phyloP scores from a whole-genome alignment of 2,113 vertebrate genomes.

The Gracilinanus agilis region DNA sequence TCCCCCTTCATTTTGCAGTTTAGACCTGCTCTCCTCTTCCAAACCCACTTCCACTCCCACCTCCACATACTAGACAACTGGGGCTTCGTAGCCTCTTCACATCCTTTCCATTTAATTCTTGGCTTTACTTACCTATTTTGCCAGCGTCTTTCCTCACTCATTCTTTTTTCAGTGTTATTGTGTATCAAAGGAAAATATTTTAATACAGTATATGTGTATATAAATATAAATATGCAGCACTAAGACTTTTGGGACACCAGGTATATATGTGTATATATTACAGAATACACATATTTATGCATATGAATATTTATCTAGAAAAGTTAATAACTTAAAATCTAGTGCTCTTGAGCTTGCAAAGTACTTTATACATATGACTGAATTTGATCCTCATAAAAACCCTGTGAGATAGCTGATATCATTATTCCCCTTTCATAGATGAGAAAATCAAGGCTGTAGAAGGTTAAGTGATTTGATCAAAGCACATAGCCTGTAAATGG shows the following conservation, averaged over 20 bases:
- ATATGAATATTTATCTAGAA: neutral
- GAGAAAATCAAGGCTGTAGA: neutral
- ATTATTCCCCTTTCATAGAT: neutral
- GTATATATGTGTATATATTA: neutral
- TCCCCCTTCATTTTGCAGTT: neutral
- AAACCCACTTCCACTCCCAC: neutral
- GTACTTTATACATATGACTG: neutral
- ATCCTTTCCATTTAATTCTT: neutral
- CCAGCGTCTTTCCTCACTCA: neutral
- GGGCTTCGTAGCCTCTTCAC: neutral
- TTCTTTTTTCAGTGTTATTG: neutral
- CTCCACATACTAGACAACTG: neutral
- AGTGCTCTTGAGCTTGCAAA: neutral
- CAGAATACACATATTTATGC: neutral
- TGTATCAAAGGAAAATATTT: neutral
- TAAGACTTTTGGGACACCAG: neutral
- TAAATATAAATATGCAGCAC: neutral
- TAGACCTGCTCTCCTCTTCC: neutral
- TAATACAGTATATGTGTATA: rapidly evolving
- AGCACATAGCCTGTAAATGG: neutral
- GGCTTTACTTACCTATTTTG: neutral
- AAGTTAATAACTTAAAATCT: neutral
- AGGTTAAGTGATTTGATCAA: neutral
- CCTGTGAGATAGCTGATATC: neutral
- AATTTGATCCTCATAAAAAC: neutral